These are phyloP conservation scores for Liposcelis brunnea DNA, from an alignment of 2,888 invertebrate genomes.

Conservation along the genomic window DNA sequence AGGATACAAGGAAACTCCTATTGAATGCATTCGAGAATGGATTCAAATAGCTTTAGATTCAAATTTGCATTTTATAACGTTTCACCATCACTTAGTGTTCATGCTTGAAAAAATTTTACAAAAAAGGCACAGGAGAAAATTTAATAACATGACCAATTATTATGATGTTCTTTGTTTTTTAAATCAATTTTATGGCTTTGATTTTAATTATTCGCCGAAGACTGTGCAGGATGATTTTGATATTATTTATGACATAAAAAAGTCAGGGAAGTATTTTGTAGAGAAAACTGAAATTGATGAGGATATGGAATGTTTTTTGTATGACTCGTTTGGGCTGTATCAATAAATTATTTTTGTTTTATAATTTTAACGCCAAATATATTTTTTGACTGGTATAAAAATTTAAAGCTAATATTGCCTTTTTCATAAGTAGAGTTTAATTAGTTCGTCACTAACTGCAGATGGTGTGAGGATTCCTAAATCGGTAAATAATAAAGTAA, in stretches of 20 bases:
- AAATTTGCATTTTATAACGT: slow-evolving; percentile 61
- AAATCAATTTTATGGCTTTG: slow-evolving; percentile 36
- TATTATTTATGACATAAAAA: slow-evolving; percentile 10
- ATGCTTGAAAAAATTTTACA: slow-evolving; percentile 77
- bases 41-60: slow-evolving; percentile 32
- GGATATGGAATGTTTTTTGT: not conserved
- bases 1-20: slow-evolving; percentile 49
- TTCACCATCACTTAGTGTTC: slow-evolving; percentile 92
- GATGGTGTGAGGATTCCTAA: slow-evolving; percentile 90
- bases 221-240: slow-evolving; percentile 5
- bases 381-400: slow-evolving; percentile 2
- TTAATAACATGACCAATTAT: slow-evolving; percentile 58
- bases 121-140: slow-evolving; percentile 51
- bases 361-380: slow-evolving; percentile 1
- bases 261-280: slow-evolving; percentile 8
- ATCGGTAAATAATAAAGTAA: slow-evolving; percentile 87
- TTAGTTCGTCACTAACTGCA: slow-evolving; percentile 93
- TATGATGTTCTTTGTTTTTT: slow-evolving; percentile 54
- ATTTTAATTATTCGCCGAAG: slow-evolving; percentile 21
- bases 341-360: not conserved
- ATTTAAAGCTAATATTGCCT: slow-evolving; percentile 9
- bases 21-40: slow-evolving; percentile 69
- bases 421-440: slow-evolving; percentile 79
- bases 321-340: not conserved
- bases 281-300: slow-evolving; percentile 5